Evolutionary conservation across 2,797 vertebrate genomes (phyloP).

Genomic region (Caiman crocodilus): DNA sequence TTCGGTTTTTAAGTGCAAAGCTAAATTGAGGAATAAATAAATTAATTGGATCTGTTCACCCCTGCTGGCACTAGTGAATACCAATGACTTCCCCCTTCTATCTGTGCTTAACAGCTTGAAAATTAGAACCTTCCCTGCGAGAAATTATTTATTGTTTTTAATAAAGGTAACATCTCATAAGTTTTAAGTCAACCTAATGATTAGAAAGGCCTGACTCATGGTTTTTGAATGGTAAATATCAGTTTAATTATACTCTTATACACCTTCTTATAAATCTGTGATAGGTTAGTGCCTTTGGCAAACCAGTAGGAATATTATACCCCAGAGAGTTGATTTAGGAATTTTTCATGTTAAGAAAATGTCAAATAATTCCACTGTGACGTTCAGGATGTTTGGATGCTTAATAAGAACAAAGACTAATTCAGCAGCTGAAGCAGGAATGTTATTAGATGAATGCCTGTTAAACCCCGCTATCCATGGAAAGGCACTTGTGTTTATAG

Average conservation of each 20-base stretch:
- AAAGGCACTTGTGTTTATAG: not conserved
- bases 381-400: not conserved
- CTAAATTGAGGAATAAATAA: not conserved
- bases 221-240: not conserved
- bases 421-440: not conserved
- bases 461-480: fast-evolving
- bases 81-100: not conserved
- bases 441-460: not conserved
- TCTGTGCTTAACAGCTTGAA: not conserved
- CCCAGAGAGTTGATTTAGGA: not conserved
- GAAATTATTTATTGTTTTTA: not conserved
- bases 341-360: not conserved
- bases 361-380: not conserved
- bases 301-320: not conserved
- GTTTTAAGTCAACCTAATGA: fast-evolving
- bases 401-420: not conserved
- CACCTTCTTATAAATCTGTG: not conserved
- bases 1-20: not conserved
- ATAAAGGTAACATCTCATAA: fast-evolving
- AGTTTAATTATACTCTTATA: not conserved
- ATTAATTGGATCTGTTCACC: not conserved
- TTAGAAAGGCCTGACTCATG: not conserved
- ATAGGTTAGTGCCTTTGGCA: not conserved
- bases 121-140: fast-evolving
- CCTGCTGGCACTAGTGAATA: not conserved